Evolutionary conservation across 1,140 invertebrate genomes (phyloP).

Genomic region (Holotrichia oblita): DNA sequence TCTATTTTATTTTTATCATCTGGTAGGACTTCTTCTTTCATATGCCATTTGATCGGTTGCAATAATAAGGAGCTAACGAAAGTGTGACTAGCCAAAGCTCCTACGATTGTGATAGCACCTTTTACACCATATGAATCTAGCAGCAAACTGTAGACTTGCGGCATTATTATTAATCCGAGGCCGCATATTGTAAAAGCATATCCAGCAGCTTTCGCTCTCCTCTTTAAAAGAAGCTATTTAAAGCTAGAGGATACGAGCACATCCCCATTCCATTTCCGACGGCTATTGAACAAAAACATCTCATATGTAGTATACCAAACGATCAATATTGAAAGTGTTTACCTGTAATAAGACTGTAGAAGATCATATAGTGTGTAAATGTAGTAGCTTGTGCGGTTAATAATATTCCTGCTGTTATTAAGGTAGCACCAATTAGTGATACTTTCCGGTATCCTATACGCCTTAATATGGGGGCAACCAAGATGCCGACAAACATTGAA

Average conservation of each 20-base stretch:
- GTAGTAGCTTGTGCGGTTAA: conserved; percentile 68
- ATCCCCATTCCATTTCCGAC: conserved; percentile 69
- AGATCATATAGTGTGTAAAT: conserved; percentile 68
- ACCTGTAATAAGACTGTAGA: conserved; percentile 73
- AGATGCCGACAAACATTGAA: conserved; percentile 68
- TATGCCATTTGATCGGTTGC: conserved; percentile 67
- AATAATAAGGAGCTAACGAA: conserved; percentile 61
- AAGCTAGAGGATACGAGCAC: conserved; percentile 65
- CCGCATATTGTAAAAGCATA: conserved; percentile 62
- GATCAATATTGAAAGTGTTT: conserved; percentile 56
- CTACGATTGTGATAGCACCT: conserved; percentile 62
- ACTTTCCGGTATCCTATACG: conserved; percentile 72
- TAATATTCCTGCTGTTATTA: conserved; percentile 66
- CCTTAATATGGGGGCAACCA: conserved; percentile 72
- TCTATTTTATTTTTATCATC: conserved; percentile 27
- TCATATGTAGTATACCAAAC: too few species aligned
- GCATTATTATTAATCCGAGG: conserved; percentile 64
- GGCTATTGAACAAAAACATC: conserved; percentile 60
- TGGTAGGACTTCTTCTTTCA: conserved; percentile 54
- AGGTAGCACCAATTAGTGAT: conserved; percentile 65
- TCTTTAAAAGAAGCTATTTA: conserved; percentile 64
- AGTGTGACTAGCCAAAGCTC: conserved; percentile 60
- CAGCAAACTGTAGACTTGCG: conserved; percentile 60
- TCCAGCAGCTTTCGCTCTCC: conserved; percentile 61
- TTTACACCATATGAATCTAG: conserved; percentile 58